These are phyloP conservation scores for Notamacropus eugenii DNA, from an alignment of 2,797 vertebrate genomes.

Conservation along the genomic window DNA sequence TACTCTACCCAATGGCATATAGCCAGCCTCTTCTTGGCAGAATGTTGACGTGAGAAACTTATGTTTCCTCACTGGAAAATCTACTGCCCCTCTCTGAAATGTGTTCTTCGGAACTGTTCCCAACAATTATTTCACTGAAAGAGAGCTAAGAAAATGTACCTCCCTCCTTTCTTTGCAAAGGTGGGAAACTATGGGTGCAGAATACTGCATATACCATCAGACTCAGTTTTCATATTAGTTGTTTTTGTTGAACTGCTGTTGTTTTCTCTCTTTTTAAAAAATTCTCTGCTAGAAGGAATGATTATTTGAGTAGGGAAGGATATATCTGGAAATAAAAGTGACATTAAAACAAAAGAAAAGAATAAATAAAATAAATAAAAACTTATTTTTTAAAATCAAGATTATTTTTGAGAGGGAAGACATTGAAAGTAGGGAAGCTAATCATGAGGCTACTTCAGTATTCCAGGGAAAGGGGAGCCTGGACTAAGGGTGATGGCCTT, in stretches of 20 bases:
- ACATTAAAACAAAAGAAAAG: not conserved
- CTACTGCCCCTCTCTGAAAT: slow-evolving; percentile 22
- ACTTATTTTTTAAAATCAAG: not conserved
- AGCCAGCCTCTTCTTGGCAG: not conserved
- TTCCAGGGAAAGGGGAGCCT: not conserved
- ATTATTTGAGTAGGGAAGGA: not conserved
- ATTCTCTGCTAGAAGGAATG: not conserved
- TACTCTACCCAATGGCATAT: not conserved
- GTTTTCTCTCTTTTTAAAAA: not conserved
- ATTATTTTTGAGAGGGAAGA: not conserved
- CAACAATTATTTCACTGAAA: not conserved
- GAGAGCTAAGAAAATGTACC: not conserved
- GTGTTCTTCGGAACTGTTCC: not conserved
- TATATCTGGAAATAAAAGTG: not conserved
- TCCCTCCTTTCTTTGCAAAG: not conserved
- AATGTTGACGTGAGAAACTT: not conserved
- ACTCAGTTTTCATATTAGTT: not conserved
- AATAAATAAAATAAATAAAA: not conserved
- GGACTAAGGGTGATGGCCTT: not conserved
- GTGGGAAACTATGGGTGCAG: not conserved
- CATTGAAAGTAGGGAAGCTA: not conserved
- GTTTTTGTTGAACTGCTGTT: not conserved
- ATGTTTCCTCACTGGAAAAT: slow-evolving; percentile 20
- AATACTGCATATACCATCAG: not conserved
- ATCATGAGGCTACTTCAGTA: not conserved